phyloP scores from a whole-genome alignment of 2,113 vertebrate species.

The Rhineura floridana region DNA sequence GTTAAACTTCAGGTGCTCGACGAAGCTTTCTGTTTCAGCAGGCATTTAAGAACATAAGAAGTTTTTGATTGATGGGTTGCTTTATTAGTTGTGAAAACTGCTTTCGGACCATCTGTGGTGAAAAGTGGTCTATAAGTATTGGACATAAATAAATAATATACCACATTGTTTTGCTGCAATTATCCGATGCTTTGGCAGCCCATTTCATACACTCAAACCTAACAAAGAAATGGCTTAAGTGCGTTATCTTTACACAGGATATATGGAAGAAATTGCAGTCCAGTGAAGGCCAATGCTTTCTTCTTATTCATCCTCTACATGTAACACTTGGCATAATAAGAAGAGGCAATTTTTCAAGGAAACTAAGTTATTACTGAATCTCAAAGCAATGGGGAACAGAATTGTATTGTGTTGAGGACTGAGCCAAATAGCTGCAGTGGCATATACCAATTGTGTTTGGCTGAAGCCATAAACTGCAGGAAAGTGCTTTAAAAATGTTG shows the following conservation, averaged over 20 bases:
- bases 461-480: too few species aligned
- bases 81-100: too few species aligned
- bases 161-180: conserved; percentile 54
- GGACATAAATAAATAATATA: conserved; percentile 21
- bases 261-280: conserved; percentile 59
- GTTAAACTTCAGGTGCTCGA: too few species aligned
- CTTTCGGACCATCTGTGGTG: too few species aligned
- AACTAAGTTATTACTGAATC: conserved; percentile 60
- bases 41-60: too few species aligned
- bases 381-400: conserved; percentile 32
- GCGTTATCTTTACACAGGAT: conserved; percentile 30
- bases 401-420: not conserved
- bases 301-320: conserved; percentile 22
- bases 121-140: too few species aligned
- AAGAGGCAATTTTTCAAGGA: conserved; percentile 28
- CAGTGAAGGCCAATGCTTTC: not conserved
- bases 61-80: too few species aligned
- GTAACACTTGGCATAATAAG: conserved; percentile 50
- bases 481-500: too few species aligned
- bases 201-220: conserved; percentile 37
- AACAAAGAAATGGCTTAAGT: conserved; percentile 48
- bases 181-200: conserved; percentile 63
- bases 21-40: too few species aligned
- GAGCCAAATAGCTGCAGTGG: not conserved
- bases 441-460: too few species aligned